Base-by-base conservation (phyloP, 2,888 invertebrate species). In the Agrotis puta region DNA sequence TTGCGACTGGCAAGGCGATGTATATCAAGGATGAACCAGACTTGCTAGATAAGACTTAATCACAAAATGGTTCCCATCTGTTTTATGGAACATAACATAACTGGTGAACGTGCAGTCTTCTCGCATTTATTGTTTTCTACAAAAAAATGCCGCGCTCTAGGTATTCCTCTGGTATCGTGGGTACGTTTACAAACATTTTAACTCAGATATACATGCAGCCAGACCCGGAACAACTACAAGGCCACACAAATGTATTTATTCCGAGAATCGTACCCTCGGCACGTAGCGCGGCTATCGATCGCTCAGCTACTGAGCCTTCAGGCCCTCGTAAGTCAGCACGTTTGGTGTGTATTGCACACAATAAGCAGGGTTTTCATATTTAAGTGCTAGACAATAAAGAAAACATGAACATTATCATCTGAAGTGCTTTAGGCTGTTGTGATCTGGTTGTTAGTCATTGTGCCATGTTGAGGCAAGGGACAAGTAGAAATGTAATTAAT, bases 351-450 rank as follows among this genome's bases (percentile, higher is more conserved):
- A 50, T 54, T 74, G 45, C 39, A 0, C 27, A 33, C 39, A 56
- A 50, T n/a, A 65, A 54, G 45, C 65, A 75, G 75, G 67, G 79
- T 78, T 70, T 27, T 64, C 68, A 59, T 66, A 33, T 61, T 62
- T 68, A 72, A 73, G 83, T 78, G 78, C 24, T 83, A 77, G 85
- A 86, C 86, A 86, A 86, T 86, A 86, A 84, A 71, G 58, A 48
- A 62, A 68, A 71, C 64, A 70, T 70, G 64, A 65, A 73, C 61
- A 71, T 73, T 69, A 67, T 75, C 67, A 57, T 66, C 54, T 48
- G 64, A 71, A 76, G 71, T 74, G 33, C 59, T 74, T 66, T 74
- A 72, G 53, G 69, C 64, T 22, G 73, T 84, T 82, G 81, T 82
- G 70, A 79, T 84, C 72, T 62, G 72, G 70, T 80, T 77, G 81